Base-by-base conservation (phyloP, 2,113 vertebrate species). In the Carassius carassius region DNA sequence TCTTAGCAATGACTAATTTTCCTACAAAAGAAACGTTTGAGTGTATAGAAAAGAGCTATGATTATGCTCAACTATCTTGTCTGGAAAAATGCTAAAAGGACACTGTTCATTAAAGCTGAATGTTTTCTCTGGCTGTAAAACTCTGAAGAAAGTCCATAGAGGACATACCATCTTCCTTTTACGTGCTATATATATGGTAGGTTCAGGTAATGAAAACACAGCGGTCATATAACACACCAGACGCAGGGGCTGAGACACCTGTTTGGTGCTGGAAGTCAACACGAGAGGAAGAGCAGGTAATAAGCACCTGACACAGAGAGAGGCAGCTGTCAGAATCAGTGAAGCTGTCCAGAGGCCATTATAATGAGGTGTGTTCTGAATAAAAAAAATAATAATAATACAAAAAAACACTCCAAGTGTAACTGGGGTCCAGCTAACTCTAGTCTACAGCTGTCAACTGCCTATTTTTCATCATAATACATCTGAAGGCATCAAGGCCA, bases 301-400 rank as follows among this genome's bases (percentile, higher is more conserved):
- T 89, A 89, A 85, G 81, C 86, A 88, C 89, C 86, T 89, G 88
- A 79, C 87, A 86, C 56, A 35, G 44, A 65, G 75, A 88, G 79
- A 77, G 82, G 80, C 70, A 72, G 69, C 62, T 73, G 72, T 81
- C 56, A 70, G 72, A 79, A 83, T 84, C 78, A 49, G n/a, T 5
- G 13, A 84, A 49, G 75, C 70, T 86, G 70, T 88, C 81, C 87
- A 88, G 84, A 88, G 74, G 47, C 69, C 25, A 2, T 21, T 81
- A 80, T 88, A 86, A 88, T 88, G 63, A 82, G 81, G 19, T 76
- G 81, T 81, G 67, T 84, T 75, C 63, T 60, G 76, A 77, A 87
- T 29, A 29, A 29, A 29, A 29, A 29, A 29, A 29, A 29, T 29
- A 29, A 29, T 1, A 2, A 29, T 29, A 29, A 29, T 29, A 29